phyloP scores from a whole-genome alignment of 2,888 invertebrate genomes.

The Galerucella pusilla region DNA sequence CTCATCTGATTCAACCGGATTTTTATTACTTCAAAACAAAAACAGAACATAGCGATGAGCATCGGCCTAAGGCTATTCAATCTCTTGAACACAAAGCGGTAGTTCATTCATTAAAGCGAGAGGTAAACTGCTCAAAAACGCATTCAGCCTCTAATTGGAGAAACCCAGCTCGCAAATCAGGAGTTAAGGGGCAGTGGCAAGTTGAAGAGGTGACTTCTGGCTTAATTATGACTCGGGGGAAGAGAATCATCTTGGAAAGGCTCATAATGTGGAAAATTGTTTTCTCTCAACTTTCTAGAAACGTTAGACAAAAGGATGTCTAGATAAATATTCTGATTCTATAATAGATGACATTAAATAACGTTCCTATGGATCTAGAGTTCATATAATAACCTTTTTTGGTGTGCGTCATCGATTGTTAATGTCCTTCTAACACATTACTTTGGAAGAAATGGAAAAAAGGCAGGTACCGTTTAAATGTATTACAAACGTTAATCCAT shows the following conservation, averaged over 20 bases:
- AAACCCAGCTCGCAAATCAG: conserved; percentile 23
- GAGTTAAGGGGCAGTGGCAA: conserved; percentile 5
- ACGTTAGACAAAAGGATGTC: conserved; percentile 2
- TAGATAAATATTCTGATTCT: background rate
- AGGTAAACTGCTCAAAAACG: conserved; percentile 48
- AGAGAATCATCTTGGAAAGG: conserved; percentile 21
- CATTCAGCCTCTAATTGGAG: conserved; percentile 52
- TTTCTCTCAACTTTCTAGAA: conserved; percentile 7
- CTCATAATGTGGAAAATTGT: conserved; percentile 17
- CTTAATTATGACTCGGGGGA: conserved; percentile 33
- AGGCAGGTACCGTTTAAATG: too few species aligned
- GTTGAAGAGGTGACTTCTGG: conserved; percentile 27
- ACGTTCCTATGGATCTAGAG: too few species aligned
- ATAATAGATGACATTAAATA: conserved; percentile 5
- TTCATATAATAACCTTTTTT: too few species aligned
- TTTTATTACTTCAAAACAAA: conserved; percentile 16
- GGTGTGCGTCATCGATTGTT: too few species aligned
- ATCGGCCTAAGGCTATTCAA: conserved; percentile 16
- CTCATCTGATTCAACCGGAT: conserved; percentile 7
- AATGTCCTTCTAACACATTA: too few species aligned
- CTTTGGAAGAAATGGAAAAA: too few species aligned
- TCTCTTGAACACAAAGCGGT: conserved; percentile 36
- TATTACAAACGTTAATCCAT: too few species aligned
- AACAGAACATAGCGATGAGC: conserved; percentile 24
- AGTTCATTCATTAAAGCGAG: conserved; percentile 41